phyloP scores from a whole-genome alignment of 2,113 vertebrate species.

The Gymnarchus niloticus region DNA sequence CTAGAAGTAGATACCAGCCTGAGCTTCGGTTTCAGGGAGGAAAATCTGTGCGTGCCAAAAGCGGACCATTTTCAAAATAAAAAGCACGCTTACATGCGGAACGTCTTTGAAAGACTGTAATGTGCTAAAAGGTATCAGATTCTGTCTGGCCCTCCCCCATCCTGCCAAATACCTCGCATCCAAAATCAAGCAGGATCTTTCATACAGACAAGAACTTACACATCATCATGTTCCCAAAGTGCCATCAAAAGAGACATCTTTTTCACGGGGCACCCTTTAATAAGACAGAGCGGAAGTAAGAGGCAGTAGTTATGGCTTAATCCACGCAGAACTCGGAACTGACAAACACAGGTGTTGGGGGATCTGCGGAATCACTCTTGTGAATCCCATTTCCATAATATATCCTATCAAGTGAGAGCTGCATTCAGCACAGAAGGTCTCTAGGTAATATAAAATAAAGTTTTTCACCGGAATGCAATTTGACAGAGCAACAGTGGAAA shows the following conservation, averaged over 20 bases:
- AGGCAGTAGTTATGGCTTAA: constrained; percentile 18
- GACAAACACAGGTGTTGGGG: constrained; percentile 19
- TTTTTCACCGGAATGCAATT: not conserved
- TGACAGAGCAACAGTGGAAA: not conserved
- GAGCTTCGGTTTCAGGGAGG: constrained; percentile 37
- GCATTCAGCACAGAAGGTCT: not conserved
- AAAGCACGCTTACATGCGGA: constrained; percentile 26
- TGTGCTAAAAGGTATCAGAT: not conserved
- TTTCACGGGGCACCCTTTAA: constrained; percentile 6
- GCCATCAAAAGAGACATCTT: not conserved
- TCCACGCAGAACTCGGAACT: constrained; percentile 4
- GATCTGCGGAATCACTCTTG: not conserved
- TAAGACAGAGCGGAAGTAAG: constrained; percentile 14
- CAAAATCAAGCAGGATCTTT: not conserved
- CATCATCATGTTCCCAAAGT: not conserved
- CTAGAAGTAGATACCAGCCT: constrained; percentile 33
- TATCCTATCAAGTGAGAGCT: not conserved
- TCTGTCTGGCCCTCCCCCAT: not conserved
- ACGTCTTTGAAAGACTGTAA: constrained; percentile 22
- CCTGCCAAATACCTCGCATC: not conserved
- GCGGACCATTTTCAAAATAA: constrained; percentile 35
- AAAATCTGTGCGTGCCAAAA: constrained; percentile 19
- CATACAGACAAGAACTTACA: not conserved
- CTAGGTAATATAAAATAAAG: constrained; percentile 1
- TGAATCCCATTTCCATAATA: constrained; percentile 23